A percentile compares a stretch with the other conserved stretches of the same genome.
phyloP scores from a whole-genome alignment of 1,140 invertebrate species.

The Lucilia sericata region DNA sequence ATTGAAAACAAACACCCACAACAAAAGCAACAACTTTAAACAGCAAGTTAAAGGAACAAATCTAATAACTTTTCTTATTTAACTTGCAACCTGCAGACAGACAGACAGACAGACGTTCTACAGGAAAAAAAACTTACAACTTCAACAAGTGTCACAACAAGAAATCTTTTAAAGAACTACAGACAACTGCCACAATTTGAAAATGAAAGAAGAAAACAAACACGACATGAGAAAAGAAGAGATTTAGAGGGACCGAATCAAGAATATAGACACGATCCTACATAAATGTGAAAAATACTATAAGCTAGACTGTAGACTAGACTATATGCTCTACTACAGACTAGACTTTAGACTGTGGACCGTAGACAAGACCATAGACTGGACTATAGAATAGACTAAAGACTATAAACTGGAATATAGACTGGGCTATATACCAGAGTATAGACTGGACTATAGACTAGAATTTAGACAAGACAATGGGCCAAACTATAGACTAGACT shows the following conservation, averaged over 20 bases:
- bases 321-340: too few relatives aligned
- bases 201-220: neutral
- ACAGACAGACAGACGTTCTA: neutral
- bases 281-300: too few relatives aligned
- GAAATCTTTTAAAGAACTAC: neutral
- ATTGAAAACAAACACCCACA: slow-evolving; percentile 12
- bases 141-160: neutral
- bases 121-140: neutral
- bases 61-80: neutral
- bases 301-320: too few relatives aligned
- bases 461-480: too few relatives aligned
- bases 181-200: neutral
- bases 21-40: neutral
- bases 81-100: neutral
- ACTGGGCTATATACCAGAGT: too few relatives aligned
- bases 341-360: too few relatives aligned
- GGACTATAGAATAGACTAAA: too few relatives aligned
- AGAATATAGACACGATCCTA: neutral
- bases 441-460: too few relatives aligned
- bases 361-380: too few relatives aligned
- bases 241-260: neutral
- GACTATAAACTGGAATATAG: too few relatives aligned
- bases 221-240: neutral
- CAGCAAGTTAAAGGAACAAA: too few relatives aligned
- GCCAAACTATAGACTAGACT: too few relatives aligned